These are phyloP conservation scores for Dascillus cervinus DNA, from an alignment of 2,888 invertebrate genomes.

Conservation along the genomic window DNA sequence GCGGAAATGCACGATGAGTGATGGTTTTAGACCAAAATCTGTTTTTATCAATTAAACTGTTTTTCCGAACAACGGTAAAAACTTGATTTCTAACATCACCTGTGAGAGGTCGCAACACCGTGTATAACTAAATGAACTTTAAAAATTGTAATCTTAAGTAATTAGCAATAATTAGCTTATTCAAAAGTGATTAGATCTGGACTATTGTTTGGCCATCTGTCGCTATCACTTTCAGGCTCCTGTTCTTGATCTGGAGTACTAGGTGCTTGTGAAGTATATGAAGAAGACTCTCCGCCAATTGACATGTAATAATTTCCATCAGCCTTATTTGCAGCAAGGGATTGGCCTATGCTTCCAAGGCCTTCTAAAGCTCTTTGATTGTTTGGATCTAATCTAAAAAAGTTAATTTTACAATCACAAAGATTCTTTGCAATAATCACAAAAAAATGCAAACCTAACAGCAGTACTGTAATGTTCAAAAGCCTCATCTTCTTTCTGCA, in stretches of 20 bases:
- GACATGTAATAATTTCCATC: conserved; percentile 48
- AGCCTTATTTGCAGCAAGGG: conserved; percentile 40
- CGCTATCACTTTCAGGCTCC: conserved; percentile 37
- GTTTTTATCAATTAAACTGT: too few relatives aligned
- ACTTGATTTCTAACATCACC: too few relatives aligned
- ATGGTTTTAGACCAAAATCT: too few relatives aligned
- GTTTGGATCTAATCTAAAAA: conserved; percentile 52
- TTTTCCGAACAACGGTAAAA: too few relatives aligned
- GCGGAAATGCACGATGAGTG: too few relatives aligned
- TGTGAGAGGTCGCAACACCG: too few relatives aligned
- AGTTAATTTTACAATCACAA: conserved; percentile 2
- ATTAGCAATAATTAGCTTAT: too few relatives aligned
- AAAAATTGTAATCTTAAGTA: too few relatives aligned
- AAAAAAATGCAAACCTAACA: conserved; percentile 45
- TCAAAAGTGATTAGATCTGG: conserved; percentile 20
- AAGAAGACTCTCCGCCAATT: conserved; percentile 44
- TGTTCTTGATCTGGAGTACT: conserved; percentile 37
- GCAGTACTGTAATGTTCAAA: conserved; percentile 61
- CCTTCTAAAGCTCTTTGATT: conserved; percentile 59
- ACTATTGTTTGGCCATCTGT: conserved; percentile 33
- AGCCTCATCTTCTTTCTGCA: conserved; percentile 60
- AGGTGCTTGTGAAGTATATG: conserved; percentile 44
- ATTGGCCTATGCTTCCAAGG: conserved; percentile 51
- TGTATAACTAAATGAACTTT: too few relatives aligned
- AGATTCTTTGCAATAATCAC: background rate